phyloP scores from a whole-genome alignment of 2,888 invertebrate genomes.

The Pinctada fucata region DNA sequence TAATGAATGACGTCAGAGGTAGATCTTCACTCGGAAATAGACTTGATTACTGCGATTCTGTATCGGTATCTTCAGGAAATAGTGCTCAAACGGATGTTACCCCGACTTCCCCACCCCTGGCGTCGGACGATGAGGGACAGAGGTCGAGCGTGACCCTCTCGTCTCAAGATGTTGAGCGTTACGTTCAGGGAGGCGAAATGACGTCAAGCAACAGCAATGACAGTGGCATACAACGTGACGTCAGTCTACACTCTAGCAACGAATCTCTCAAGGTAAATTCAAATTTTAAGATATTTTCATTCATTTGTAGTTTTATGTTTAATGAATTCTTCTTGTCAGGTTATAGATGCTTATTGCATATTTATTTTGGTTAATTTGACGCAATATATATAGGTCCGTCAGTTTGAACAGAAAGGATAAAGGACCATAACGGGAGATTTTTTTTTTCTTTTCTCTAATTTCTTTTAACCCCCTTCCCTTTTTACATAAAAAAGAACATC shows the following conservation, averaged over 20 bases:
- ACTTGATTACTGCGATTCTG: slow-evolving; percentile 21
- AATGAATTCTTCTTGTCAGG: background rate
- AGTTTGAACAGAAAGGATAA: too few relatives aligned
- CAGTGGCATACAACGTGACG: slow-evolving; percentile 70
- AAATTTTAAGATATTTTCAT: too few relatives aligned
- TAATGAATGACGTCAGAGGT: slow-evolving; percentile 24
- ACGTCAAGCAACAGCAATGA: slow-evolving; percentile 71
- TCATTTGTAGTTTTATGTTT: background rate
- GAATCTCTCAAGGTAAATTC: slow-evolving; percentile 66
- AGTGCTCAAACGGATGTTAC: background rate
- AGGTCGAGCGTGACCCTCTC: slow-evolving; percentile 13
- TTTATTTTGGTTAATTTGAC: background rate
- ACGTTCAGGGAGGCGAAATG: slow-evolving; percentile 52
- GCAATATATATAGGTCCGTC: too few relatives aligned
- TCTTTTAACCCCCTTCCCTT: too few relatives aligned
- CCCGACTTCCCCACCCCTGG: background rate
- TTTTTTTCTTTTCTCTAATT: too few relatives aligned
- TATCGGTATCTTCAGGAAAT: slow-evolving; percentile 8
- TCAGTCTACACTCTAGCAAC: slow-evolving; percentile 62
- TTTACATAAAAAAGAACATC: too few relatives aligned
- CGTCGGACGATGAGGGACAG: background rate
- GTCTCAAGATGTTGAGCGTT: slow-evolving; percentile 21
- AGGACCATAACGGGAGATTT: too few relatives aligned
- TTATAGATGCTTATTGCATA: background rate
- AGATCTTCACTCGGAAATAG: background rate